These are phyloP conservation scores for Odocoileus virginianus DNA, from an alignment of 2,113 vertebrate genomes.

Conservation along the genomic window DNA sequence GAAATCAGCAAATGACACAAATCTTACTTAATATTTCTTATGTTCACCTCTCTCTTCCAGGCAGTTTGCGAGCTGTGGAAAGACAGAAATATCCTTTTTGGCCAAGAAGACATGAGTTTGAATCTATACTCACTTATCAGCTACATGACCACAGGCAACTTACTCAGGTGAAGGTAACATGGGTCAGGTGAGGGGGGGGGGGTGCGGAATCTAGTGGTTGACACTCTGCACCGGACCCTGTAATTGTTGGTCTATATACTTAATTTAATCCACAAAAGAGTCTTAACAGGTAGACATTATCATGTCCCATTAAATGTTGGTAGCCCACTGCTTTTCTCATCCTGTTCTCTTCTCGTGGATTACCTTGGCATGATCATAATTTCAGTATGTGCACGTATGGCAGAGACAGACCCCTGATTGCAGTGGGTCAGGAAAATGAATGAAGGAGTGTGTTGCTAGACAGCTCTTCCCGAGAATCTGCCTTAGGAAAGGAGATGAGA, in stretches of 20 bases:
- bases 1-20: background rate
- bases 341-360: background rate
- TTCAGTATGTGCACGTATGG: rapidly evolving
- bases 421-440: background rate
- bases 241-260: background rate
- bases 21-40: background rate
- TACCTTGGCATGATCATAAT: background rate
- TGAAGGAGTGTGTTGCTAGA: background rate
- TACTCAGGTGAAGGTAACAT: background rate
- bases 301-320: background rate
- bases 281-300: background rate
- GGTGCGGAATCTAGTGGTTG: background rate
- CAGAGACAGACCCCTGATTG: background rate
- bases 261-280: background rate
- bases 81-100: background rate
- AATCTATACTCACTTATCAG: background rate
- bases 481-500: background rate
- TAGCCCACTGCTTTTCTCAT: background rate
- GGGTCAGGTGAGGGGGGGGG: background rate
- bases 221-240: background rate
- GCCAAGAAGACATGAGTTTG: background rate
- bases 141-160: background rate
- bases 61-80: background rate
- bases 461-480: background rate
- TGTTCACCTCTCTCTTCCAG: background rate